These are phyloP conservation scores for Cossypha heuglini DNA, from an alignment of 2,797 vertebrate genomes.

Conservation along the genomic window DNA sequence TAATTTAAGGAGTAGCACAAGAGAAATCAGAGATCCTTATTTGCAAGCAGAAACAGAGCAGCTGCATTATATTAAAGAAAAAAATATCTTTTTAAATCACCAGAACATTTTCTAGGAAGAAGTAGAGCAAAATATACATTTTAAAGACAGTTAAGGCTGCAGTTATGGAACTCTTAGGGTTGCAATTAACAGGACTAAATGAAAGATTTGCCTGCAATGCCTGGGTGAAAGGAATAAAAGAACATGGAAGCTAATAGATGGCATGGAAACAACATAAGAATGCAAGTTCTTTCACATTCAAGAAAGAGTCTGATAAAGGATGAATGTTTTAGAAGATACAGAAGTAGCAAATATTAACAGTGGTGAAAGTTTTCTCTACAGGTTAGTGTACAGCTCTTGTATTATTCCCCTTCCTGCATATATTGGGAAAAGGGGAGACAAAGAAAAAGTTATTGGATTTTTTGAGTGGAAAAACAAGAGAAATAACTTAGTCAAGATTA, in stretches of 20 bases:
- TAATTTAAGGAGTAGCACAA: background rate
- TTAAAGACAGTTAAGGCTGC: background rate
- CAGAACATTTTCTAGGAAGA: background rate
- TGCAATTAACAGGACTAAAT: background rate
- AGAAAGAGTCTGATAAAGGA: background rate
- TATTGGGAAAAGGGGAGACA: background rate
- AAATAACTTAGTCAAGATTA: background rate
- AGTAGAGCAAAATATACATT: background rate
- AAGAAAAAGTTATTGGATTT: background rate
- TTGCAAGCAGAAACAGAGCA: background rate
- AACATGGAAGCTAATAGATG: background rate
- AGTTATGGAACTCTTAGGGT: background rate
- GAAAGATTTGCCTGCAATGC: background rate
- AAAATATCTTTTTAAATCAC: background rate
- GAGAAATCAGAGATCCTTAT: background rate
- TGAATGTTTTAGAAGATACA: background rate
- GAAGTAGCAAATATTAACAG: background rate
- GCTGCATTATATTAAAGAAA: background rate
- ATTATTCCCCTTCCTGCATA: background rate
- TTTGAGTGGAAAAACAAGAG: background rate
- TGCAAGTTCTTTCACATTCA: background rate
- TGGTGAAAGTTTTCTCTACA: background rate
- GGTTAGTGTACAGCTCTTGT: background rate
- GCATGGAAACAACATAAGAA: background rate
- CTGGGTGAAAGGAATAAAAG: background rate